Percentiles rank a stretch among this genome's conserved stretches.
Evolutionary conservation across 1,140 invertebrate genomes (phyloP).

Genomic region (Cotesia typhae): DNA sequence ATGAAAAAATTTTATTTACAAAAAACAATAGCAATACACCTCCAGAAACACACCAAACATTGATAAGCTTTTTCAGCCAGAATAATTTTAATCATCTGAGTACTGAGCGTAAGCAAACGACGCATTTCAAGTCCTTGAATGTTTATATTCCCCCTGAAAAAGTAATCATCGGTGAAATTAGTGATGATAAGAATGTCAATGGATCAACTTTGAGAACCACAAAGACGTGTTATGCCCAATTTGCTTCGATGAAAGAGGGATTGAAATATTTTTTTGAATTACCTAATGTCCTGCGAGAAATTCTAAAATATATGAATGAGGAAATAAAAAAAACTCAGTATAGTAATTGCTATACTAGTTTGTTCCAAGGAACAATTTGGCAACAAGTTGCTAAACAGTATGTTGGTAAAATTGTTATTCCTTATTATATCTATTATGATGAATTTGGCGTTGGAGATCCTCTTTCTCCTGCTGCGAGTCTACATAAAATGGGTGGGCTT

Average conservation of each 20-base stretch:
- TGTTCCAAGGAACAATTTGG: conserved; percentile 23
- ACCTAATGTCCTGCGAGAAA: conserved; percentile 5
- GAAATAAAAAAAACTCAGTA: neutral
- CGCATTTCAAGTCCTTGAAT: conserved; percentile 29
- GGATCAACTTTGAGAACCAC: conserved; percentile 22
- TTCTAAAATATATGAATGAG: conserved; percentile 16
- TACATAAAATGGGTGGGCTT: conserved; percentile 11
- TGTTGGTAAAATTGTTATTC: conserved; percentile 11
- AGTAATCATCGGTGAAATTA: conserved; percentile 26
- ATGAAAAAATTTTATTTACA: too few relatives aligned
- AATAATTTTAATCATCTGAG: conserved; percentile 28
- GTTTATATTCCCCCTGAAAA: conserved; percentile 23
- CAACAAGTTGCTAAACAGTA: neutral
- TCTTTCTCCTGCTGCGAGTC: neutral
- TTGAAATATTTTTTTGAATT: conserved; percentile 25
- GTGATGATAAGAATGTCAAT: conserved; percentile 26
- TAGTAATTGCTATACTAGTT: conserved; percentile 14
- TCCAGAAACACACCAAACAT: too few relatives aligned
- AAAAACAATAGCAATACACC: too few relatives aligned
- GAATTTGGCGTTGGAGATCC: neutral
- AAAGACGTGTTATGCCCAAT: conserved; percentile 27
- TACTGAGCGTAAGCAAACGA: conserved; percentile 35
- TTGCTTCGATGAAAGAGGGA: conserved; percentile 10
- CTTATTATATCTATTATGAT: conserved; percentile 9
- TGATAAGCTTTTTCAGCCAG: neutral